Conservation (phyloP, 92 coral and sea anemone species). For the Nematostella vectensis region DNA sequence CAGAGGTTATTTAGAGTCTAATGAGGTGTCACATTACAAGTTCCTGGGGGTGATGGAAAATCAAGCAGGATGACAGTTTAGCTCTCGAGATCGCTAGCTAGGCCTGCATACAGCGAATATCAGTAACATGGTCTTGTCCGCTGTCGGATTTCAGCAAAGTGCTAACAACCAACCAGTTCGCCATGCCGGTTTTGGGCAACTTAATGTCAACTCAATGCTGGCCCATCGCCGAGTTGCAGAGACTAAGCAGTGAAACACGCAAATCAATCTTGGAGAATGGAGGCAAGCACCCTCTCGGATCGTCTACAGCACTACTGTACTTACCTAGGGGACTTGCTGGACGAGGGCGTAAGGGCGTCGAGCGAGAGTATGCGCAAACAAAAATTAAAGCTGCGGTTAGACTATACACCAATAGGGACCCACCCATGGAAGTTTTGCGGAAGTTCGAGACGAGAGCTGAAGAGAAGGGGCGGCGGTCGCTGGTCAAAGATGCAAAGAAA, state of each 20-base stretch:
- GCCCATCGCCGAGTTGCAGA: slow-evolving; percentile 29
- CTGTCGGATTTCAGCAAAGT: slow-evolving; percentile 37
- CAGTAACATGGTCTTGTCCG: slow-evolving; percentile 42
- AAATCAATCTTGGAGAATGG: slow-evolving; percentile 31
- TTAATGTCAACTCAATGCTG: slow-evolving; percentile 46
- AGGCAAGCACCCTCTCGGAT: slow-evolving; percentile 26
- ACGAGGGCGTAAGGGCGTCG: slow-evolving; percentile 15
- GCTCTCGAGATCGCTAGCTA: slow-evolving; percentile 12
- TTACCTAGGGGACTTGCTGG: slow-evolving; percentile 21
- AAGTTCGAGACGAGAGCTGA: background rate
- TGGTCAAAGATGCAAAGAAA: background rate
- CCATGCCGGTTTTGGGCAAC: slow-evolving; percentile 24
- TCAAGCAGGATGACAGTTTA: slow-evolving; percentile 30
- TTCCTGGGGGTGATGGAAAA: slow-evolving; percentile 25
- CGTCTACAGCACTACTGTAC: slow-evolving; percentile 24
- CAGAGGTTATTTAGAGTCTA: background rate
- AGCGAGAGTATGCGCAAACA: too few species aligned
- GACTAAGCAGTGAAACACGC: slow-evolving; percentile 31
- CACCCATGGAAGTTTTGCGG: background rate
- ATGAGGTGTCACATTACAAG: slow-evolving; percentile 1
- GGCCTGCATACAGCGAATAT: slow-evolving; percentile 22
- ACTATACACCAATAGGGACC: background rate
- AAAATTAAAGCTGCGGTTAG: too few species aligned
- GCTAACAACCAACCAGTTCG: slow-evolving; percentile 33
- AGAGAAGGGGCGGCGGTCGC: background rate